phyloP scores from a whole-genome alignment of 2,888 invertebrate species.

The Leuctra nigra region DNA sequence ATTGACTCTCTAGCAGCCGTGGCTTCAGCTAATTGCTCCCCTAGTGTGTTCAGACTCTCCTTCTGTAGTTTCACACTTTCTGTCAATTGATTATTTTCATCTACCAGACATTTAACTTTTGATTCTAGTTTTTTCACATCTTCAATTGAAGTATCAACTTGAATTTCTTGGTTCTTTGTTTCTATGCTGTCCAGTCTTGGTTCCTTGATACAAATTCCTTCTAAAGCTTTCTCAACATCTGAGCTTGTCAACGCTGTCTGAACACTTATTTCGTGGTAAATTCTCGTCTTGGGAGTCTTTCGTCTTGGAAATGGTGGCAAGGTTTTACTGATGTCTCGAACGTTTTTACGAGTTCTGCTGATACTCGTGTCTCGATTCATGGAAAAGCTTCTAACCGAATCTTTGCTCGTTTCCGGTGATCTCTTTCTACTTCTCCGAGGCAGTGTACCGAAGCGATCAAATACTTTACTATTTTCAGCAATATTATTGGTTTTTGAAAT shows the following conservation, averaged over 20 bases:
- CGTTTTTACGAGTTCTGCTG: slow-evolving; percentile 30
- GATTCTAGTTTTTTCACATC: background rate
- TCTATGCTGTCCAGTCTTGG: slow-evolving; percentile 27
- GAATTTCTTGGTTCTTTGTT: slow-evolving; percentile 23
- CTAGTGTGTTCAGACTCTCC: background rate
- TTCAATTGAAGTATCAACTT: slow-evolving; percentile 16
- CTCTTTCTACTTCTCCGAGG: slow-evolving; percentile 65
- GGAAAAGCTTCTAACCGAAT: slow-evolving; percentile 19
- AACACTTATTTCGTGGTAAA: slow-evolving; percentile 71
- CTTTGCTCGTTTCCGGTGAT: slow-evolving; percentile 44
- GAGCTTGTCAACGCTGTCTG: slow-evolving; percentile 69
- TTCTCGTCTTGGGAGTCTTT: slow-evolving; percentile 49
- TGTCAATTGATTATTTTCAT: background rate
- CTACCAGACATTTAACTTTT: background rate
- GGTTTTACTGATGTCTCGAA: slow-evolving; percentile 36
- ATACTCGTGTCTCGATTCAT: slow-evolving; percentile 35
- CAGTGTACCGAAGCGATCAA: slow-evolving; percentile 71
- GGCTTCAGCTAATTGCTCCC: slow-evolving; percentile 14
- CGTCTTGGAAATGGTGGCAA: slow-evolving; percentile 45
- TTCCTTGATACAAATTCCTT: slow-evolving; percentile 47
- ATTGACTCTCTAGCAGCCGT: slow-evolving; percentile 38
- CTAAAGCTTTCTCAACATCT: slow-evolving; percentile 66
- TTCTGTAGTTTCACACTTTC: background rate
- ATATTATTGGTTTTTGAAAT: slow-evolving; percentile 14
- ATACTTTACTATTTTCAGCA: slow-evolving; percentile 40